Evolutionary conservation across 2,888 invertebrate genomes (phyloP).

Genomic region (Epiperipatus broadwayi): DNA sequence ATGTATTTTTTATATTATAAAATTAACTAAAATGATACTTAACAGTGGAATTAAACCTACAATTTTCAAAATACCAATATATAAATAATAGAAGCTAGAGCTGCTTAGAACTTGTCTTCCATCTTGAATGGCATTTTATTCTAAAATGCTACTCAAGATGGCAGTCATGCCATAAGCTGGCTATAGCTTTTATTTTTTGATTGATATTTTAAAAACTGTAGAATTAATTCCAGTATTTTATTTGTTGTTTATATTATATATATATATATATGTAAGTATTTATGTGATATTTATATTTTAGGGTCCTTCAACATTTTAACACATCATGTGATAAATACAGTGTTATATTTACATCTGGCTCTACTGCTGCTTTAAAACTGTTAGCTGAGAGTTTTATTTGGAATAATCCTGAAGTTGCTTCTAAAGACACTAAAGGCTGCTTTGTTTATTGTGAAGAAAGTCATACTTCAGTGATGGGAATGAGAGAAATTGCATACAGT

Average conservation of each 20-base stretch:
- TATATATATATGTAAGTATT: constrained; percentile 11
- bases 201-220: too few species aligned
- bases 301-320: constrained; percentile 65
- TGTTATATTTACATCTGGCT: constrained; percentile 79
- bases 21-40: too few species aligned
- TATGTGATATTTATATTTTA: constrained; percentile 26
- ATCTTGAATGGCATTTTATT: too few species aligned
- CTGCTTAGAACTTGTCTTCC: too few species aligned
- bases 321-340: constrained; percentile 57
- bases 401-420: constrained; percentile 19
- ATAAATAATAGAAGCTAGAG: too few species aligned
- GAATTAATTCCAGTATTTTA: too few species aligned
- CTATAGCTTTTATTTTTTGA: too few species aligned
- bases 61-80: too few species aligned
- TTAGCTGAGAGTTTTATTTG: constrained; percentile 62
- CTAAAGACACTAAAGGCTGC: constrained; percentile 20
- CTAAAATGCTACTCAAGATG: too few species aligned
- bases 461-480: constrained; percentile 85
- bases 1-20: too few species aligned
- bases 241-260: constrained; percentile 15
- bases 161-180: too few species aligned
- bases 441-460: constrained; percentile 70
- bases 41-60: too few species aligned
- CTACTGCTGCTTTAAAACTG: constrained; percentile 66
- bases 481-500: constrained; percentile 48